Evolutionary conservation across 2,113 vertebrate species (phyloP).

Genomic region (Megatriorchis doriae): DNA sequence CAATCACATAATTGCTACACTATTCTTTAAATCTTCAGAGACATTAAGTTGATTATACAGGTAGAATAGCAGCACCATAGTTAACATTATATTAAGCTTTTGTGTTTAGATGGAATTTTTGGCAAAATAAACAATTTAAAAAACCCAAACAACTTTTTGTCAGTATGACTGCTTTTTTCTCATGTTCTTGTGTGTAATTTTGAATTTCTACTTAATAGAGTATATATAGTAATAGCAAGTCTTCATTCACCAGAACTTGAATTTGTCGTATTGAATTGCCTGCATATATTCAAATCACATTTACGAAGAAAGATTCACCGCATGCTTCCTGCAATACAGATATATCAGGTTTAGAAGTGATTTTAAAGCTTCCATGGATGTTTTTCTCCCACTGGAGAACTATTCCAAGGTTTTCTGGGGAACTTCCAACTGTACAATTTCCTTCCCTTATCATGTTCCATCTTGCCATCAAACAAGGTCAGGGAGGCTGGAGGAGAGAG

Average conservation of each 20-base stretch:
- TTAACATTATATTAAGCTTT: not conserved
- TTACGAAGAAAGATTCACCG: not conserved
- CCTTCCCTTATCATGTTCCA: not conserved
- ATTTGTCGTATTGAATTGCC: not conserved
- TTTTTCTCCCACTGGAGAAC: not conserved
- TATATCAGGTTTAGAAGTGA: not conserved
- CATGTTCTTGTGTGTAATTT: not conserved
- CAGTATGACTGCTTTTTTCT: not conserved
- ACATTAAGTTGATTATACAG: not conserved
- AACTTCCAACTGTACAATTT: not conserved
- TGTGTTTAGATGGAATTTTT: not conserved
- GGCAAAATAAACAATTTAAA: not conserved
- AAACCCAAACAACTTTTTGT: not conserved
- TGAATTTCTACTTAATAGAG: not conserved
- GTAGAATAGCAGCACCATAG: not conserved
- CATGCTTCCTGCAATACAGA: not conserved
- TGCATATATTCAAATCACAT: not conserved
- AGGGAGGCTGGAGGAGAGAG: not conserved
- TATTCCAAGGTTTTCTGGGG: not conserved
- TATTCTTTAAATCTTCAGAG: not conserved
- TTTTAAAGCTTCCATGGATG: not conserved
- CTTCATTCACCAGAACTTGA: not conserved
- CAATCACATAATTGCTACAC: not conserved
- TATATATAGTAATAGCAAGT: not conserved
- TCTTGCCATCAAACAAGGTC: not conserved